Evolutionary conservation across 2,797 vertebrate species (phyloP).

Genomic region (Poeciliopsis gracilis): DNA sequence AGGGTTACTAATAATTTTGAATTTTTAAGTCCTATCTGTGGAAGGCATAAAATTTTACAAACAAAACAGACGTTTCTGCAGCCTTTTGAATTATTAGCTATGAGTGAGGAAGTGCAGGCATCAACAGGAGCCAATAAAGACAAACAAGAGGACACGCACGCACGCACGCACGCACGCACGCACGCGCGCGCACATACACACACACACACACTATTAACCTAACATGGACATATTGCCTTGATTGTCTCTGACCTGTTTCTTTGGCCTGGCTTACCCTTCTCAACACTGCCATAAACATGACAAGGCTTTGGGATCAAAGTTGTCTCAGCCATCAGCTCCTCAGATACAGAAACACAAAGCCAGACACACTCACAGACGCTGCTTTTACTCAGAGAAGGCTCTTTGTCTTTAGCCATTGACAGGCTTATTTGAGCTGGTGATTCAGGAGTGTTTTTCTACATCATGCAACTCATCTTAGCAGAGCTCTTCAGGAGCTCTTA

Average conservation of each 20-base stretch:
- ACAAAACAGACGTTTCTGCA: neutral
- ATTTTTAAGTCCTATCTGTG: neutral
- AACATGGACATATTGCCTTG: constrained; percentile 61
- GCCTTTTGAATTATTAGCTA: constrained; percentile 35
- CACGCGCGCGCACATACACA: constrained; percentile 45
- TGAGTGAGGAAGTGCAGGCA: constrained; percentile 44
- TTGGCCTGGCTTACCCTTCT: constrained; percentile 82
- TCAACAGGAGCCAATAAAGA: constrained; percentile 48
- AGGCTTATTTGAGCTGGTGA: constrained; percentile 54
- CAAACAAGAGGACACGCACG: neutral
- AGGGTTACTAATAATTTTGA: neutral
- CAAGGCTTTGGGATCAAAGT: constrained; percentile 82
- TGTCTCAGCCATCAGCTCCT: constrained; percentile 55
- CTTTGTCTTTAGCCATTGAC: constrained; percentile 60
- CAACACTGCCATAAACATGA: constrained; percentile 86
- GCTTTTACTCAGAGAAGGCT: constrained; percentile 53
- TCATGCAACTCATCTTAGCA: constrained; percentile 16
- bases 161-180: neutral
- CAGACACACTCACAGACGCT: constrained; percentile 35
- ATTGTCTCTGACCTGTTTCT: constrained; percentile 71
- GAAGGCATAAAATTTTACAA: neutral
- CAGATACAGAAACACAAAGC: constrained; percentile 30
- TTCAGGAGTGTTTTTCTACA: constrained; percentile 53
- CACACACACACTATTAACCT: constrained; percentile 45
- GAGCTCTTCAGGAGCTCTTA: constrained; percentile 5